Conservation (phyloP, 2,113 vertebrate species). For the Todiramphus saurophagus region DNA sequence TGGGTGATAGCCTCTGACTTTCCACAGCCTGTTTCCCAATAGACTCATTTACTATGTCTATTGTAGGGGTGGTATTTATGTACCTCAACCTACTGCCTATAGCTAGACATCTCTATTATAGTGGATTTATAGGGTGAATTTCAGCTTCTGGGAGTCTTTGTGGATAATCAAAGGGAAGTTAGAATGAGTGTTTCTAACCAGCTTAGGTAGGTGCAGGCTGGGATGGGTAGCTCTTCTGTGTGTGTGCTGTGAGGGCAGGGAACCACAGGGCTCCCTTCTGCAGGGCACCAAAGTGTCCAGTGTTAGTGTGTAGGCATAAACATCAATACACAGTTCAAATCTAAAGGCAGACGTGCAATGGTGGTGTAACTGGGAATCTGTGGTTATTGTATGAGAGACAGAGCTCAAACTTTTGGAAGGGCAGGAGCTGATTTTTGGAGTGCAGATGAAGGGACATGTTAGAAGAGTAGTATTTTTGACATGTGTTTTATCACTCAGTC, state of each 20-base stretch:
- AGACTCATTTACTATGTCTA: background rate
- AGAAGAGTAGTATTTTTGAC: background rate
- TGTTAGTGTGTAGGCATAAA: background rate
- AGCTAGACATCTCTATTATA: background rate
- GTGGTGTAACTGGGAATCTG: background rate
- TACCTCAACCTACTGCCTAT: background rate
- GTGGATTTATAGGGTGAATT: background rate
- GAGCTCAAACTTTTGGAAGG: background rate
- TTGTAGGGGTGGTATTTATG: background rate
- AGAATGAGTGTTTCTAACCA: background rate
- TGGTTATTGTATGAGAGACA: background rate
- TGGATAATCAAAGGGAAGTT: background rate
- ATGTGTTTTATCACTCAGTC: background rate
- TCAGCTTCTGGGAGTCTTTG: background rate
- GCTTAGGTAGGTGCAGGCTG: background rate
- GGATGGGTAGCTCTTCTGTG: background rate
- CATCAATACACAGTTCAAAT: background rate
- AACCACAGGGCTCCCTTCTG: background rate
- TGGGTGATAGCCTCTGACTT: background rate
- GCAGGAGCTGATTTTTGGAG: background rate
- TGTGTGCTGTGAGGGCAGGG: background rate
- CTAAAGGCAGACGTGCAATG: background rate
- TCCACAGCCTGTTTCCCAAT: background rate
- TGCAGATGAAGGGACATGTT: background rate
- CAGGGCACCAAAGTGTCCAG: background rate